A percentile compares a stretch with the other conserved stretches of the same genome.
Conservation (phyloP, 2,888 invertebrate genomes). For the Danaus chrysippus region DNA sequence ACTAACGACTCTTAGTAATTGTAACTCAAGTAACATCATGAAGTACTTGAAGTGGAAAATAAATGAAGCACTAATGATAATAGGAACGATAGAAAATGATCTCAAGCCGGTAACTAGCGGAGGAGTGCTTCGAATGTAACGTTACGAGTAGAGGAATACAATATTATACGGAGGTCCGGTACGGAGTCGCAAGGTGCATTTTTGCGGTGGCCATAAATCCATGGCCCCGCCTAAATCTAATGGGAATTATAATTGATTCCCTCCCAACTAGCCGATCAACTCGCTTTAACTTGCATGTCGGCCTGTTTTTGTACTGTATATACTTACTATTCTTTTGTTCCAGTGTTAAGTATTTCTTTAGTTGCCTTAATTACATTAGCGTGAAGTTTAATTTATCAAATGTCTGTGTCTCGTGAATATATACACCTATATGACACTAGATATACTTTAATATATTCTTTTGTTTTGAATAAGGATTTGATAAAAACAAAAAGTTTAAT, state of each 20-base stretch:
- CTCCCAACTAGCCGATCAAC: conserved; percentile 33
- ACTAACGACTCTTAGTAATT: too few species aligned
- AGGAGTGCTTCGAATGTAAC: too few species aligned
- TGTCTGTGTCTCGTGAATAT: background rate
- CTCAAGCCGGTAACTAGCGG: too few species aligned
- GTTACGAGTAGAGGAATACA: background rate
- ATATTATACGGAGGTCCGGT: conserved; percentile 10
- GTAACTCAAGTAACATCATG: too few species aligned
- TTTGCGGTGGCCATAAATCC: conserved; percentile 41
- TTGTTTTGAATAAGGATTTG: too few species aligned
- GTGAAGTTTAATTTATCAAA: background rate
- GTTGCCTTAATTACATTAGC: background rate
- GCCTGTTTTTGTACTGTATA: background rate
- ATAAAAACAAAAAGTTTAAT: too few species aligned
- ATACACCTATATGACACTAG: background rate
- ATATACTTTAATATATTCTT: background rate
- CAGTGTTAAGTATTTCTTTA: background rate
- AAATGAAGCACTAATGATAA: too few species aligned
- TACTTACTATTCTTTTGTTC: background rate
- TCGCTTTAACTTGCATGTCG: conserved; percentile 11
- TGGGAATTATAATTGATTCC: conserved; percentile 62
- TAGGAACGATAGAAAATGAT: too few species aligned
- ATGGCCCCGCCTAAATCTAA: conserved; percentile 51
- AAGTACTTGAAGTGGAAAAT: too few species aligned
- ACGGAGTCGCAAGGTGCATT: conserved; percentile 40